Base-by-base conservation (phyloP, 2,888 invertebrate genomes). In the Trilocha varians region DNA sequence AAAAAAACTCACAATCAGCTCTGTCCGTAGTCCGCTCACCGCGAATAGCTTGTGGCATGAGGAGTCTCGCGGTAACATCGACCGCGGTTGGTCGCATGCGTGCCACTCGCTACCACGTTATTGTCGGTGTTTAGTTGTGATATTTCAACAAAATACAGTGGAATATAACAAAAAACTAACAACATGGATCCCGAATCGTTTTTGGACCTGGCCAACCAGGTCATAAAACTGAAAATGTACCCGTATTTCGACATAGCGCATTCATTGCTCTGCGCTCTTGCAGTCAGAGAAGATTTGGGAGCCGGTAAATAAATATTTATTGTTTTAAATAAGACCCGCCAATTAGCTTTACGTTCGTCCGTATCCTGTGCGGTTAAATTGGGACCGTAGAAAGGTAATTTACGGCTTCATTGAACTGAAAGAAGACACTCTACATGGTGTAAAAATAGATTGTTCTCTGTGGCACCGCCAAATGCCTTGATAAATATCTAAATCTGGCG, bases 161-260 rank as follows among this genome's bases (percentile, higher is more conserved):
- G 57, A 47, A 53, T 38, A 46, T 33, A 43, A 25, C 5, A 25
- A 52, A 55, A 76, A 68, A 61, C 58, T 53, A 64, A 44, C 68
- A 71, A 64, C 80, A 96, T 97, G 96, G 96, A 97, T 91, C 95
- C 96, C 76, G 97, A 97, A 88, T 93, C 96, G 52, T 97, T 98
- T 87, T 89, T 99, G 73, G 97, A 98, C 85, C 91, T 98, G 90
- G 98, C 99, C 87, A 98, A 98, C 87, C 96, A 97, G 90, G 96
- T 99, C 88, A 96, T 97, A 62, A 97, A 98, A 85, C 88, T 99
- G 60, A 98, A 99, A 89, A 99, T 99, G 98, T 99, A 94, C 76
- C 99, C 99, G 42, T 99, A 98, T 88, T 99, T 99, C 85, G 99
- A 99, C 79, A 93, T 98, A 65, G 98, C 98, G 59, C 98, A 99